Base-by-base conservation (phyloP, 2,888 invertebrate species). In the Clistopyga incitator region DNA sequence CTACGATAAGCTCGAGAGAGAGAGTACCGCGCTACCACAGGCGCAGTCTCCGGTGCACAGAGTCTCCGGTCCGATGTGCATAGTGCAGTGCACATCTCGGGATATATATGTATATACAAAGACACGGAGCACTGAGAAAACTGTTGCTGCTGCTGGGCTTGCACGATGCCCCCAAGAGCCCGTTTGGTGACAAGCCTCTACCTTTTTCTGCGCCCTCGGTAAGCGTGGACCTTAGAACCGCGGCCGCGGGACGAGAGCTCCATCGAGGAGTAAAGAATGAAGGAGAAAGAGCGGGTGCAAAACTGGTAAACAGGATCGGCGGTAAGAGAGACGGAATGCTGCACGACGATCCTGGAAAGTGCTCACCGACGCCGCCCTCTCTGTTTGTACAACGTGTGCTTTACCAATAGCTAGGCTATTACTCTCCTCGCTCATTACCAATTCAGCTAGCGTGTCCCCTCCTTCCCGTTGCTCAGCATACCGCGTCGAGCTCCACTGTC, bases 131-230 rank as follows among this genome's bases (percentile, higher is more conserved):
- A 56, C 29, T 23, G 52, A 68, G 61, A 78, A 77, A 84, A 84
- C 77, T 74, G 78, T 83, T 83, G 80, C 72, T 64, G 74, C 71
- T 38, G 56, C 59, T 6, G 64, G 47, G 54, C 45, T 45, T 68
- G 84, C 74, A 84, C 81, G 77, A 84, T 74, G 80, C 42, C 20
- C 52, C 20, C 64, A 38, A 88, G 90, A 87, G 87, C 85, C 85
- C 87, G 82, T 81, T 84, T 88, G 88, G 90, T 90, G 91, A 91
- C 91, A 91, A 90, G 90, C 86, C 88, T 90, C 78, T 87, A 87
- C 89, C 82, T 64, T 78, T 78, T 70, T 78, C 74, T 68, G 52
- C 68, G 67, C 82, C 75, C 80, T 68, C 78, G 72, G 72, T 78
- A 78, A 78, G 67, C 59, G 78, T 65, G 61, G 56, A 77, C 76